These are phyloP conservation scores for Gymnarchus niloticus DNA, from an alignment of 2,113 vertebrate genomes.

Conservation along the genomic window DNA sequence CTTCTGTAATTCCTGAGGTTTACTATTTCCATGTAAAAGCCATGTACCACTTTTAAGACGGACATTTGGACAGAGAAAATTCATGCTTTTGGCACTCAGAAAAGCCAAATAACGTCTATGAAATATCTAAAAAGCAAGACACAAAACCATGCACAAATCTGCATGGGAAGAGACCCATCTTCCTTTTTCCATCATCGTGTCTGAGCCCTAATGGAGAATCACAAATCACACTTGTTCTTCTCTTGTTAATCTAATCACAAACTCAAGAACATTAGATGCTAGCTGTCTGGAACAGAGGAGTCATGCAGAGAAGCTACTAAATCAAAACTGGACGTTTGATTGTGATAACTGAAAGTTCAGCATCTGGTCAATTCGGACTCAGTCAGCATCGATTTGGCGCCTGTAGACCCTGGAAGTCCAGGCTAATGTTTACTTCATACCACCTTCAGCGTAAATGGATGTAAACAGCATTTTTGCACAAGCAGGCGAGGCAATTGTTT, in stretches of 20 bases:
- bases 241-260: conserved; percentile 6
- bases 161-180: background rate
- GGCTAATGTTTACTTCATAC: background rate
- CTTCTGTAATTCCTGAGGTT: background rate
- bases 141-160: background rate
- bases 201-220: background rate
- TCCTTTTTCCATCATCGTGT: background rate
- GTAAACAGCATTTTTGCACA: background rate
- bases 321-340: background rate
- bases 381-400: background rate
- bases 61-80: background rate
- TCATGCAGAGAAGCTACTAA: background rate
- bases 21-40: background rate
- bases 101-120: background rate
- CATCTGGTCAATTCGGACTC: background rate
- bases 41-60: too few relatives aligned
- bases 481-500: background rate
- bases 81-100: background rate
- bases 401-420: background rate
- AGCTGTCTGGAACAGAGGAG: background rate
- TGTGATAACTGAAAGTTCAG: background rate
- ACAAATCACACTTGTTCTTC: background rate
- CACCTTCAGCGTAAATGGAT: background rate
- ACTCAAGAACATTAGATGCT: background rate
- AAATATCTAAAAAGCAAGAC: too few relatives aligned